Evolutionary conservation across 2,888 invertebrate genomes (phyloP).

Genomic region (Pachycephus smyrnensis): DNA sequence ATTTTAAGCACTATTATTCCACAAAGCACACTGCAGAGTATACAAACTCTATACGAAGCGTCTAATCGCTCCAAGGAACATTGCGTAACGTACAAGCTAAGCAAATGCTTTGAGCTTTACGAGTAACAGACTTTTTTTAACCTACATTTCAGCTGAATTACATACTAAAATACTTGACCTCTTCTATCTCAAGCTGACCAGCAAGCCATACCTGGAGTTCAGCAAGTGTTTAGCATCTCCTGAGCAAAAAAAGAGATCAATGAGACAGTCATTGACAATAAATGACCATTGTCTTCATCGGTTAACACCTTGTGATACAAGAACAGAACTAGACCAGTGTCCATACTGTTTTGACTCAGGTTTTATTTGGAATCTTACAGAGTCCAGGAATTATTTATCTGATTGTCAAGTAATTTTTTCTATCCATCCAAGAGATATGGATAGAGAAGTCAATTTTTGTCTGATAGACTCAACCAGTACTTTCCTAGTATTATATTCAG

Average conservation of each 20-base stretch:
- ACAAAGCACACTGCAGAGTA: neutral
- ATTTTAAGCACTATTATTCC: neutral
- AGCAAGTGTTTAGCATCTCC: neutral
- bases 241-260: neutral
- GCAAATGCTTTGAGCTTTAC: neutral
- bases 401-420: neutral
- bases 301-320: neutral
- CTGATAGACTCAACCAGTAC: neutral
- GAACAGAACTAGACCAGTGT: neutral
- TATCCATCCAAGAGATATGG: neutral
- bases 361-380: neutral
- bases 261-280: neutral
- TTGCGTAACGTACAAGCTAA: neutral
- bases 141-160: neutral
- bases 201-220: neutral
- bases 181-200: neutral
- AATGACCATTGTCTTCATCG: neutral
- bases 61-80: neutral
- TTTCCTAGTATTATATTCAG: constrained; percentile 45
- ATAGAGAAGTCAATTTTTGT: neutral
- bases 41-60: neutral
- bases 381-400: neutral
- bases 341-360: neutral
- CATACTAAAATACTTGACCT: neutral
- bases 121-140: neutral